phyloP scores from a whole-genome alignment of 2,888 invertebrate species.

The Thymelicus acteon region DNA sequence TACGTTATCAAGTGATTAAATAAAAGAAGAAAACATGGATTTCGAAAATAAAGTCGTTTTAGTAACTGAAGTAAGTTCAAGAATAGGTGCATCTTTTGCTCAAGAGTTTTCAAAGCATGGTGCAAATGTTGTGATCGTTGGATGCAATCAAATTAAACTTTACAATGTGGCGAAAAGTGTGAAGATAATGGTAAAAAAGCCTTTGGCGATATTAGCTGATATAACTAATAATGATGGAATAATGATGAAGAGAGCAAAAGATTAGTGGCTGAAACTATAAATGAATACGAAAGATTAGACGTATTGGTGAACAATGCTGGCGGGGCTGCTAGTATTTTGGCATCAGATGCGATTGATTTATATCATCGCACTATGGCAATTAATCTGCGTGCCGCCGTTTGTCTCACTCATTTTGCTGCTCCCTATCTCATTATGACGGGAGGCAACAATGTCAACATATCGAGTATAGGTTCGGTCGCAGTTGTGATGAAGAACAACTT shows the following conservation, averaged over 20 bases:
- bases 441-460: constrained; percentile 50
- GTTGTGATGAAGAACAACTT: constrained; percentile 41
- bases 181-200: constrained; percentile 43
- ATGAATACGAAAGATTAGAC: constrained; percentile 51
- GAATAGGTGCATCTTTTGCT: constrained; percentile 38
- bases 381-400: constrained; percentile 53
- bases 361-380: constrained; percentile 50
- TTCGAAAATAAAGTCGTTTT: constrained; percentile 42
- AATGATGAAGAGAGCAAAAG: constrained; percentile 42
- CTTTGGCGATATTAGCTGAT: constrained; percentile 52
- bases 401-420: constrained; percentile 48
- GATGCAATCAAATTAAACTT: constrained; percentile 51
- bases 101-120: constrained; percentile 52
- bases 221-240: constrained; percentile 49
- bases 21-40: constrained; percentile 68
- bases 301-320: constrained; percentile 57
- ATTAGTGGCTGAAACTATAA: constrained; percentile 41
- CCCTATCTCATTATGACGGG: constrained; percentile 45
- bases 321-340: constrained; percentile 44
- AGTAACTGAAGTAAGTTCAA: constrained; percentile 41
- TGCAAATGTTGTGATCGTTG: constrained; percentile 53
- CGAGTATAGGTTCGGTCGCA: constrained; percentile 42
- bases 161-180: constrained; percentile 46
- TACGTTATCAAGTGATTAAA: neutral
- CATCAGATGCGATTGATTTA: constrained; percentile 47